Conservation (phyloP, 2,113 vertebrate genomes). For the Sitta europaea region DNA sequence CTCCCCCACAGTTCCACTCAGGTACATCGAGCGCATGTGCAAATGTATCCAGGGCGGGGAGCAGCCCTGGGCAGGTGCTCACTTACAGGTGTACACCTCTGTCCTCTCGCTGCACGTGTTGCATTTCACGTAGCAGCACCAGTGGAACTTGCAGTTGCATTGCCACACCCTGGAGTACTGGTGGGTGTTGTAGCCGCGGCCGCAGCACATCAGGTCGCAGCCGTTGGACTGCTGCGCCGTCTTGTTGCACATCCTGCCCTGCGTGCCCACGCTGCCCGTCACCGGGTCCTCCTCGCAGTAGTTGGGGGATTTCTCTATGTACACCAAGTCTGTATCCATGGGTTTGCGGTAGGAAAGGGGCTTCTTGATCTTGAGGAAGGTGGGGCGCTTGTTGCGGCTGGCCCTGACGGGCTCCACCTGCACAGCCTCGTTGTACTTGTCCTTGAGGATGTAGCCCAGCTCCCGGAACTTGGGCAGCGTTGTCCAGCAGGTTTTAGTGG, state of each 20-base stretch:
- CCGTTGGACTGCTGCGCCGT: slow-evolving; percentile 89
- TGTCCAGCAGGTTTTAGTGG: slow-evolving; percentile 98
- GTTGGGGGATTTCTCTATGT: slow-evolving; percentile 95
- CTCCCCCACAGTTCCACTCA: not conserved
- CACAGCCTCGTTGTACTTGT: slow-evolving; percentile 92
- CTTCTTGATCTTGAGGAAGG: slow-evolving; percentile 97
- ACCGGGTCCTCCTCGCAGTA: slow-evolving; percentile 93
- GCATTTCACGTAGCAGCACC: slow-evolving; percentile 98
- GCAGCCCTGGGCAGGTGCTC: not conserved
- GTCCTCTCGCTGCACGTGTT: slow-evolving; percentile 98
- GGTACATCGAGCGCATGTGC: slow-evolving; percentile 48
- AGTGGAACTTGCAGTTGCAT: slow-evolving; percentile 98
- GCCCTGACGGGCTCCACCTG: slow-evolving; percentile 93
- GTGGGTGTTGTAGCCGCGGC: slow-evolving; percentile 96
- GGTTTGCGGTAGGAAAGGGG: slow-evolving; percentile 94
- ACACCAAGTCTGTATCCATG: slow-evolving; percentile 94
- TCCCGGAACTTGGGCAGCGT: slow-evolving; percentile 96
- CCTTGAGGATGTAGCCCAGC: slow-evolving; percentile 94
- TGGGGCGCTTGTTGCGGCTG: slow-evolving; percentile 91
- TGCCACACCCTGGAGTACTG: slow-evolving; percentile 98
- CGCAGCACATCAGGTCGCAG: slow-evolving; percentile 97
- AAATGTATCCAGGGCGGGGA: slow-evolving; percentile 12
- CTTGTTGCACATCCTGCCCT: slow-evolving; percentile 95
- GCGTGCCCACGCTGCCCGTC: slow-evolving; percentile 90
- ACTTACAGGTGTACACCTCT: slow-evolving; percentile 95